These are phyloP conservation scores for Tupiocoris notatus DNA, from an alignment of 2,888 invertebrate species.

Conservation along the genomic window DNA sequence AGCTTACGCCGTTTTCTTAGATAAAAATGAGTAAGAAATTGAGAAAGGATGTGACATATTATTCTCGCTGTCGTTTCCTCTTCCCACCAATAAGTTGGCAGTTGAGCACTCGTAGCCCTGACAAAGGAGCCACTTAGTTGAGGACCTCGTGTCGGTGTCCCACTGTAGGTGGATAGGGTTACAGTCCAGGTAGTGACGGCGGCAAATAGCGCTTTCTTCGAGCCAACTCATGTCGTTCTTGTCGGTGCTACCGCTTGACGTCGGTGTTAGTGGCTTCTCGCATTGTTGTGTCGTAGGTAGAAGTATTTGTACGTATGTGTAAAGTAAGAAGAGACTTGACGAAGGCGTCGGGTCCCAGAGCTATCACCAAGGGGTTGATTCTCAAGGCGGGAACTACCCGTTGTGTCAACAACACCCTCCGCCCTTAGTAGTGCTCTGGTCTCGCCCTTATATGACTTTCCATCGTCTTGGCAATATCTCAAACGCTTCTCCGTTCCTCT, in stretches of 20 bases:
- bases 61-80: background rate
- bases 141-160: background rate
- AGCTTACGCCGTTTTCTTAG: no score
- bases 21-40: no score
- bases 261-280: background rate
- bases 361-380: conserved; percentile 22
- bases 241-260: background rate
- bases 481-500: background rate
- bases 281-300: background rate
- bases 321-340: background rate
- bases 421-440: background rate
- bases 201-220: background rate
- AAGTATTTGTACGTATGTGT: background rate
- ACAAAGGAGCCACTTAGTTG: background rate
- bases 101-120: background rate
- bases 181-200: background rate
- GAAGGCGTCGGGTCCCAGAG: background rate
- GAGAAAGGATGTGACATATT: no score
- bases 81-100: background rate
- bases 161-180: background rate
- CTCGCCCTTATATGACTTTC: background rate
- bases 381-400: conserved; percentile 17
- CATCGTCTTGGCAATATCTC: conserved; percentile 27
- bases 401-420: conserved; percentile 4
- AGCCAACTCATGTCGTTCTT: background rate